Evolutionary conservation across 1,140 invertebrate genomes (phyloP).

Genomic region (Telenomus remus): DNA sequence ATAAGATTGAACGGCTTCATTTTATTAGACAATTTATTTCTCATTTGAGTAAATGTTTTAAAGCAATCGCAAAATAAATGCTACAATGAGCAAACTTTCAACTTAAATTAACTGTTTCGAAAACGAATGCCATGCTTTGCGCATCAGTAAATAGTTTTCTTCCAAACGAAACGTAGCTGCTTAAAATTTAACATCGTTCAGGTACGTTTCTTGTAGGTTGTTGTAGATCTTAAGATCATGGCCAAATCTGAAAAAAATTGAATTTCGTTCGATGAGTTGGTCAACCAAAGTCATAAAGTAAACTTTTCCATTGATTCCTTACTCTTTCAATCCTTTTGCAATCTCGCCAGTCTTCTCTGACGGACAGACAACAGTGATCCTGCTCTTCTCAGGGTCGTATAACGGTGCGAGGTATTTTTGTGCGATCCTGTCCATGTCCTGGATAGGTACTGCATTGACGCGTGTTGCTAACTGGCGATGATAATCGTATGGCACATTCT

Average conservation of each 20-base stretch:
- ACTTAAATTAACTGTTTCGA: not conserved
- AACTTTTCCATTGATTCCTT: constrained; percentile 15
- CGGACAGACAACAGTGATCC: constrained; percentile 84
- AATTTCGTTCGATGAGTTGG: constrained; percentile 23
- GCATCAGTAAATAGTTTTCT: not conserved
- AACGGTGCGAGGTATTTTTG: constrained; percentile 82
- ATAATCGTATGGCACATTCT: constrained; percentile 80
- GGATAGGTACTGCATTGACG: constrained; percentile 81
- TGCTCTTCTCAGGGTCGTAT: constrained; percentile 78
- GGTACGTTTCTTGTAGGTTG: constrained; percentile 76
- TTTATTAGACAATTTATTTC: too few species aligned
- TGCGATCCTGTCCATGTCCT: constrained; percentile 81
- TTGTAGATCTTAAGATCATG: constrained; percentile 74
- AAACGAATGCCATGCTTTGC: not conserved
- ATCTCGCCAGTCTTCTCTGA: constrained; percentile 84
- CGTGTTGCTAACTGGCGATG: constrained; percentile 82
- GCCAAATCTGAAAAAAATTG: constrained; percentile 71
- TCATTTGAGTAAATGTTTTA: too few species aligned
- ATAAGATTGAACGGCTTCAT: too few species aligned
- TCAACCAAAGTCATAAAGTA: too few species aligned
- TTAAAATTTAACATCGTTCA: constrained; percentile 65
- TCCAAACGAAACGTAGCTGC: not conserved
- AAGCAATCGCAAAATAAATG: too few species aligned
- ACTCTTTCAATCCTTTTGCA: constrained; percentile 80
- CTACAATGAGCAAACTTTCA: not conserved